phyloP scores from a whole-genome alignment of 2,797 vertebrate species.

The Bradypodion ventrale region DNA sequence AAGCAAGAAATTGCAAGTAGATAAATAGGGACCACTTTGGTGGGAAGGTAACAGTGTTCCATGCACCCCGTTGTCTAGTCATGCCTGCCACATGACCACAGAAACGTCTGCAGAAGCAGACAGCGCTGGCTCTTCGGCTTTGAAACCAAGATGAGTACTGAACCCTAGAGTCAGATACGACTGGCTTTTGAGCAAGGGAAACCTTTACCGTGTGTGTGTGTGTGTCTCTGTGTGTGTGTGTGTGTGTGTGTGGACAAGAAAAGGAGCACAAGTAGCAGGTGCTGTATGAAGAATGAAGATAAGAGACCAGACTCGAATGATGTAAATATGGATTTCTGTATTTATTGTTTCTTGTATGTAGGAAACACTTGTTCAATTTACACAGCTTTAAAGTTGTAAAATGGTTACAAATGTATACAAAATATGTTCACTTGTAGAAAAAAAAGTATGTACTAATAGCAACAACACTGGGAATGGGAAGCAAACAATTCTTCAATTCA shows the following conservation, averaged over 20 bases:
- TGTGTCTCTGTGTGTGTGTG: no score
- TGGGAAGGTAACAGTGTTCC: no score
- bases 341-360: conserved; percentile 89
- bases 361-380: conserved; percentile 87
- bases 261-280: neutral
- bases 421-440: conserved; percentile 84
- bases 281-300: neutral
- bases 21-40: no score
- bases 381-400: conserved; percentile 85
- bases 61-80: no score
- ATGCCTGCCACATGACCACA: no score
- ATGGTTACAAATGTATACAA: conserved; percentile 91
- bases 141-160: no score
- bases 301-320: conserved; percentile 26
- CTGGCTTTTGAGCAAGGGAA: no score
- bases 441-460: conserved; percentile 78
- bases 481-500: conserved; percentile 90
- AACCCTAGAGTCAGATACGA: no score
- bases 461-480: conserved; percentile 76
- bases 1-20: no score
- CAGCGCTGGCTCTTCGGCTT: no score
- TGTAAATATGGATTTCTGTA: conserved; percentile 75
- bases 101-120: no score
- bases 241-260: neutral
- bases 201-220: no score